Base-by-base conservation (phyloP, 2,888 invertebrate genomes). In the Polietes domitor region DNA sequence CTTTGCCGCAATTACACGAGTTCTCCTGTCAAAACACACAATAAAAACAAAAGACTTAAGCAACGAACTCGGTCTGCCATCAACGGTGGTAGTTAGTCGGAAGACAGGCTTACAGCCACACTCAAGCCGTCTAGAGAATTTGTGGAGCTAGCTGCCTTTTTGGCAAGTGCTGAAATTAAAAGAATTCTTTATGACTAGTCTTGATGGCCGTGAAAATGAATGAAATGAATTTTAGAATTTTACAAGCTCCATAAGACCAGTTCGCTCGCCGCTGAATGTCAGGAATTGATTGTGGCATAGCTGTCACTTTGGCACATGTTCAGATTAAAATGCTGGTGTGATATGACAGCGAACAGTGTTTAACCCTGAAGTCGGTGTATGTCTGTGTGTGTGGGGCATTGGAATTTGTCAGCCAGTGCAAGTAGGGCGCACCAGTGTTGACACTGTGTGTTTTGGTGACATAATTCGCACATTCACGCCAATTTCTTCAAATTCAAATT, bases 21-120 rank as follows among this genome's bases (percentile, higher is more conserved):
- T 32, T 32, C 9, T 4, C 32, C 32, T 6, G 32, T 32, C 32
- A 32, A 32, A n/a, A n/a, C n/a, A n/a, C n/a, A n/a, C n/a, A n/a
- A n/a, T 32, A 3, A 63, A 61, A 65, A 65, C 65, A 65, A 65
- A 65, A 65, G 65, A 65, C 65, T 65, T 65, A 65, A 65, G 65
- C 41, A 65, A 65, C 65, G 19, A 41, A 65, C 65, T n/a, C 41
- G 17, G 41, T 63, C 32, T 32, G 12, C 26, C 15, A n/a, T 61
- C 15, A 12, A 26, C 26, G 58, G 15, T 61, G 28, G 12, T 63
- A 63, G n/a, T 41, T 65, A 55, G 55, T 24, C 26, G 1, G 19
- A 24, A 26, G 15, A 2, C 6, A 2, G 6, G 15, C 41, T 7
- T 41, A n/a, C n/a, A n/a, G n/a, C n/a, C n/a, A n/a, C n/a, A n/a